phyloP scores from a whole-genome alignment of 2,113 vertebrate genomes.

The Gambusia holbrooki region DNA sequence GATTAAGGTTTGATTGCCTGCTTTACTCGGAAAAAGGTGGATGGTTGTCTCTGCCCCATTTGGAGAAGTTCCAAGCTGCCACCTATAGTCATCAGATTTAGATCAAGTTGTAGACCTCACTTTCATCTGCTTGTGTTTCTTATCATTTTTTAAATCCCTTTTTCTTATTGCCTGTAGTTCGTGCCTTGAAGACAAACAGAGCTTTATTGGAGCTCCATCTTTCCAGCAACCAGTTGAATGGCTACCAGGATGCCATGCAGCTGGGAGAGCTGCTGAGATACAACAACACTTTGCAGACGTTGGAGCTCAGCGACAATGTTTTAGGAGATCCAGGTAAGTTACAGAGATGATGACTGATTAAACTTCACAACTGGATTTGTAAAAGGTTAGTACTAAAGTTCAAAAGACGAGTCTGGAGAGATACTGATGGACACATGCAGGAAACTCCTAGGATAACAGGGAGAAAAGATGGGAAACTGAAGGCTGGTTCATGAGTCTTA shows the following conservation, averaged over 20 bases:
- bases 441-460: neutral
- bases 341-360: neutral
- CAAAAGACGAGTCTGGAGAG: neutral
- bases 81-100: neutral
- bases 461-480: neutral
- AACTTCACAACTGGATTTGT: neutral
- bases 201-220: slow-evolving; percentile 76
- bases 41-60: neutral
- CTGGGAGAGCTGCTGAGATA: slow-evolving; percentile 77
- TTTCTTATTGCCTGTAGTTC: slow-evolving; percentile 58
- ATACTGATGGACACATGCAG: neutral
- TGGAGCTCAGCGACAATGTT: slow-evolving; percentile 78
- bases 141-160: neutral
- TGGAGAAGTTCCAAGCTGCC: neutral
- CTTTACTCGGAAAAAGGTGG: neutral
- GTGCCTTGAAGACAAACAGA: slow-evolving; percentile 74
- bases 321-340: slow-evolving; percentile 75
- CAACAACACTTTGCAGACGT: slow-evolving; percentile 70
- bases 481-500: neutral
- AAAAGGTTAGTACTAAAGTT: neutral
- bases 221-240: slow-evolving; percentile 76
- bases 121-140: neutral
- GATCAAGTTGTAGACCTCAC: neutral
- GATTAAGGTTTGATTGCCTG: neutral
- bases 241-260: slow-evolving; percentile 81